Percentiles rank a stretch among this genome's conserved stretches.
Conservation (phyloP, 2,888 invertebrate species). For the Euspilapteryx auroguttella region DNA sequence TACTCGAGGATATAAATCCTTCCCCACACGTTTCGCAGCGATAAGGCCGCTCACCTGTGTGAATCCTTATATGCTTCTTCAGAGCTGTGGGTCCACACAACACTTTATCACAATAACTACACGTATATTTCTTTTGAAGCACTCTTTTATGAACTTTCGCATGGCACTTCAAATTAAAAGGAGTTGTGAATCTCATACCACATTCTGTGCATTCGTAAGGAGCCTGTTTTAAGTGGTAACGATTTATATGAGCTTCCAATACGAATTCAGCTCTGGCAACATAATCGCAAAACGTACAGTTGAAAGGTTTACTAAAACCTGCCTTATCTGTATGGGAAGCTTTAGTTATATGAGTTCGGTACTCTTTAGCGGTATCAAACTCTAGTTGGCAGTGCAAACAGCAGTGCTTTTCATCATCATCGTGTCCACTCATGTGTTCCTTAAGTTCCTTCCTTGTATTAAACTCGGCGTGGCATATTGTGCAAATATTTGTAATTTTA, state of each 20-base stretch:
- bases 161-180: slow-evolving; percentile 15
- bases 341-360: neutral
- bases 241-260: neutral
- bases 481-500: too few relatives aligned
- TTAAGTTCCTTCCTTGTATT: neutral
- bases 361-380: neutral
- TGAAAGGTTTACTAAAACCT: too few relatives aligned
- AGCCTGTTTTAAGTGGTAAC: neutral
- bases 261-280: neutral
- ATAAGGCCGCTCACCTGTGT: slow-evolving; percentile 5
- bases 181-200: neutral
- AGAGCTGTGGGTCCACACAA: slow-evolving; percentile 2
- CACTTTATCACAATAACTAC: slow-evolving; percentile 1
- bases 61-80: slow-evolving; percentile 5
- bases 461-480: neutral
- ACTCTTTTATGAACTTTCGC: neutral
- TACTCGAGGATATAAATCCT: slow-evolving; percentile 1
- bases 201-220: neutral
- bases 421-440: neutral
- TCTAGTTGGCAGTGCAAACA: neutral
- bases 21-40: slow-evolving; percentile 3
- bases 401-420: too few relatives aligned
- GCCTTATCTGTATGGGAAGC: too few relatives aligned
- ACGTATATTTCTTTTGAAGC: slow-evolving; percentile 1
- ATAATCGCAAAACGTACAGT: neutral